These are phyloP conservation scores for Lordiphosa collinella DNA, from an alignment of 1,140 invertebrate genomes.

Conservation along the genomic window DNA sequence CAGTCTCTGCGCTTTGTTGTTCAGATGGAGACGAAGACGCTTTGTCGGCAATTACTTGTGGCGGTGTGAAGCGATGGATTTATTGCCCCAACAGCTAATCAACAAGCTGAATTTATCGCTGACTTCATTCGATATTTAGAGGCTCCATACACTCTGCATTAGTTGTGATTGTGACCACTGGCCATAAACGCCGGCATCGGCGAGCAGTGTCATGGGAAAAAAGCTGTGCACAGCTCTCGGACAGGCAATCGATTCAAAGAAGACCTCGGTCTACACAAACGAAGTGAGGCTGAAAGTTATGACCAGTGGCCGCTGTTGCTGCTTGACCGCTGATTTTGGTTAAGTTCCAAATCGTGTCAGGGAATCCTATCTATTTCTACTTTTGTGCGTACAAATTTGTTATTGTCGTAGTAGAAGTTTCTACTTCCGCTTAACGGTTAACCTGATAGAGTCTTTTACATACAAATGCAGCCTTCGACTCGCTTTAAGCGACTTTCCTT, in stretches of 20 bases:
- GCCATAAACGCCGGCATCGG: constrained; percentile 21
- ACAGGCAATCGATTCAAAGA: constrained; percentile 26
- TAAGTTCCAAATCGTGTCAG: too few relatives aligned
- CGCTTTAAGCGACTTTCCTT: constrained; percentile 54
- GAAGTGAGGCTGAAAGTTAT: constrained; percentile 10
- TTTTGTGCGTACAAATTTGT: constrained; percentile 13
- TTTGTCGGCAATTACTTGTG: constrained; percentile 67
- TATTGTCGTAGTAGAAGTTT: constrained; percentile 1
- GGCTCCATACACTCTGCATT: constrained; percentile 42
- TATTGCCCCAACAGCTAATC: constrained; percentile 68
- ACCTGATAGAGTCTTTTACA: constrained; percentile 22
- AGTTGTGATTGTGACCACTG: constrained; percentile 35
- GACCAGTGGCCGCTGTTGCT: background rate
- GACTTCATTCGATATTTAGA: constrained; percentile 65
- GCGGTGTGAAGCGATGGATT: constrained; percentile 64
- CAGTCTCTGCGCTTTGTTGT: constrained; percentile 29
- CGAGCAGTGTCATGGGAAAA: constrained; percentile 52
- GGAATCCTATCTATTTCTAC: constrained; percentile 2
- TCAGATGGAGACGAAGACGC: constrained; percentile 42
- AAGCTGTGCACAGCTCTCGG: constrained; percentile 20
- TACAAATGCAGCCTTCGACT: constrained; percentile 9
- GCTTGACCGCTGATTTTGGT: constrained; percentile 6
- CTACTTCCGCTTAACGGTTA: constrained; percentile 59
- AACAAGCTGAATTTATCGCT: constrained; percentile 71
- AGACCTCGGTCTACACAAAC: background rate